These are phyloP conservation scores for Cygnus buccinator DNA, from an alignment of 2,113 vertebrate species.

Conservation along the genomic window DNA sequence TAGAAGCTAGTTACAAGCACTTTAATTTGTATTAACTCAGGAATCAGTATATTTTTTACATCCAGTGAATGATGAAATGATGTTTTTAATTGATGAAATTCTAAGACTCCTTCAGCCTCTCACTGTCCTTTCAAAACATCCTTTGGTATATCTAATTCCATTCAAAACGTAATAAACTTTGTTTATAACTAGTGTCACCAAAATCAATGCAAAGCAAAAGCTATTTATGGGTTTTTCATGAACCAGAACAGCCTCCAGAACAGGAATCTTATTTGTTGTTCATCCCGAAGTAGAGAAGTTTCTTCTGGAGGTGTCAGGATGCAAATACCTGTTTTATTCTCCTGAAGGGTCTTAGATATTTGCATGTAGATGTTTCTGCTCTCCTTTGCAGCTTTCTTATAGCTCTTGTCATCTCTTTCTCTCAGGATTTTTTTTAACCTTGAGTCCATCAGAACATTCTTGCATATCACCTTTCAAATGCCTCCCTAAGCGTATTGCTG, in stretches of 20 bases:
- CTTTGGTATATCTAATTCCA: background rate
- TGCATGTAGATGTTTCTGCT: background rate
- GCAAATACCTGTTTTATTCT: background rate
- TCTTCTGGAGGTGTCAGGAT: background rate
- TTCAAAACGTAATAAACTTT: background rate
- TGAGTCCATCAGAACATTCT: background rate
- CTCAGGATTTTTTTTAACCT: background rate
- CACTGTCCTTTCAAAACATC: background rate
- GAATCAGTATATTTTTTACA: background rate
- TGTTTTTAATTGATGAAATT: background rate
- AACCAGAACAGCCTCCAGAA: background rate
- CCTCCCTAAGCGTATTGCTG: background rate
- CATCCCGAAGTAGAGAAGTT: background rate
- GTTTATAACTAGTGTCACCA: background rate
- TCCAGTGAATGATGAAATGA: background rate
- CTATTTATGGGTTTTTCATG: background rate
- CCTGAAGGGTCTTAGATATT: background rate
- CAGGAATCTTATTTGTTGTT: background rate
- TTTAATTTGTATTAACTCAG: background rate
- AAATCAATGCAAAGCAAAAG: background rate
- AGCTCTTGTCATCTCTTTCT: background rate
- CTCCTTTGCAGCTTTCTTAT: background rate
- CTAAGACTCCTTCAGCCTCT: background rate
- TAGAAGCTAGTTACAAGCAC: background rate
- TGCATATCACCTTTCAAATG: background rate